Base-by-base conservation (phyloP, 2,113 vertebrate species). In the Picathartes gymnocephalus region DNA sequence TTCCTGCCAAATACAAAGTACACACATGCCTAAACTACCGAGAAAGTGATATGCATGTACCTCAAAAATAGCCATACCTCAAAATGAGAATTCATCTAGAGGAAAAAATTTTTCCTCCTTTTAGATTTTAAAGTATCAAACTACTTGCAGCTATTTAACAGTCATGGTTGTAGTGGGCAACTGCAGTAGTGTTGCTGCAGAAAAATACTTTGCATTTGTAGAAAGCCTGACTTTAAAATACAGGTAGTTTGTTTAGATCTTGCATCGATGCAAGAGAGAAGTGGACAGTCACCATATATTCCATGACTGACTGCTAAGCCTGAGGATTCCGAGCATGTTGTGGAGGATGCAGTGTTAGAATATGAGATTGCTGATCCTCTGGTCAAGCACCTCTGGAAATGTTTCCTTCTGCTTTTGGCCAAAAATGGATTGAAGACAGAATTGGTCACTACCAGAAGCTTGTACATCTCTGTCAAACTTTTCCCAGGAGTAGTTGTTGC, bases 201-300 rank as follows among this genome's bases (percentile, higher is more conserved):
- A 83, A 81, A 83, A 85, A 58, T 39, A 28, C 9, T 33, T 66
- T 44, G 45, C 6, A 5, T 85, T 68, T 94, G 50, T 53, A 50
- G 48, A 69, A 81, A n/a, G 39, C 7, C 22, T 80, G 57, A 28
- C 37, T 42, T 92, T 15, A 35, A 50, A 69, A 20, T 28, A 13
- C 7, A 21, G 14, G 33, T 54, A 13, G 11, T 33, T 84, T 78
- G 25, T 73, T 81, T 35, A 88, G 54, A 33, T 65, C 37, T 71
- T 72, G 23, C 2, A 1, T 7, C 74, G 73, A 40, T 86, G 56
- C 13, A 33, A 61, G 61, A 74, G 25, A 31, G n/a, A 39, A 58
- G 12, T 37, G 0, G 5, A 19, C 22, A 60, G 15, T 42, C 40
- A 27, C 9, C 0, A 0, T 62, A 6, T 56, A 20, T 51, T 80